A percentile compares a stretch with the other conserved stretches of the same genome.
Evolutionary conservation across 2,113 vertebrate species (phyloP).

Genomic region (Poecilia latipinna): DNA sequence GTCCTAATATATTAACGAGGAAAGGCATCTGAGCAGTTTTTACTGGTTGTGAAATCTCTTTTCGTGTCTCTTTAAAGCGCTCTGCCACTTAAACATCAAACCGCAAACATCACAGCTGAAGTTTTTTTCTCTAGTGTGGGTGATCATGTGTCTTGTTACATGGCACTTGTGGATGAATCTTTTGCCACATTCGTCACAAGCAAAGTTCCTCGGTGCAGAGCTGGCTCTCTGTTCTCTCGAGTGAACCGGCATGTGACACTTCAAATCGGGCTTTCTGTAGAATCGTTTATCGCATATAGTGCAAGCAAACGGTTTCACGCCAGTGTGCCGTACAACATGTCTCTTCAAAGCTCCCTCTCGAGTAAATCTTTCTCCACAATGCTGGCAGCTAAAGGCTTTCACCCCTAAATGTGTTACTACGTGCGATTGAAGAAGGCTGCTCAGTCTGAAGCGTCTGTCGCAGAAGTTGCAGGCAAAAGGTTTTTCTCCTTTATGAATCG

Average conservation of each 20-base stretch:
- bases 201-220: neutral
- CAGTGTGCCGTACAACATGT: constrained; percentile 1
- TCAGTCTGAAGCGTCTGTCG: neutral
- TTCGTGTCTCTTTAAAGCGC: neutral
- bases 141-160: constrained; percentile 1
- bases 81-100: neutral
- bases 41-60: neutral
- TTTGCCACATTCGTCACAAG: constrained; percentile 2
- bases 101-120: neutral
- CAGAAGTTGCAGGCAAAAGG: constrained; percentile 12
- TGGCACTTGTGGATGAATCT: neutral
- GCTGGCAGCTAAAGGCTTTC: neutral
- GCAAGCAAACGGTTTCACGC: neutral
- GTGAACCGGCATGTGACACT: constrained; percentile 1
- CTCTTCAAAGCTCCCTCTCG: neutral
- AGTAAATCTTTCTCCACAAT: constrained; percentile 2
- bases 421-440: neutral
- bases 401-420: neutral
- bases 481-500: constrained; percentile 19
- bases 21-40: neutral
- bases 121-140: neutral
- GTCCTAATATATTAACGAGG: neutral
- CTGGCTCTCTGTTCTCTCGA: neutral
- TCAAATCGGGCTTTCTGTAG: neutral
- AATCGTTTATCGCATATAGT: neutral